A percentile compares a stretch with the other conserved stretches of the same genome.
These are phyloP conservation scores for Notamacropus eugenii DNA, from an alignment of 2,797 vertebrate species.

Conservation along the genomic window DNA sequence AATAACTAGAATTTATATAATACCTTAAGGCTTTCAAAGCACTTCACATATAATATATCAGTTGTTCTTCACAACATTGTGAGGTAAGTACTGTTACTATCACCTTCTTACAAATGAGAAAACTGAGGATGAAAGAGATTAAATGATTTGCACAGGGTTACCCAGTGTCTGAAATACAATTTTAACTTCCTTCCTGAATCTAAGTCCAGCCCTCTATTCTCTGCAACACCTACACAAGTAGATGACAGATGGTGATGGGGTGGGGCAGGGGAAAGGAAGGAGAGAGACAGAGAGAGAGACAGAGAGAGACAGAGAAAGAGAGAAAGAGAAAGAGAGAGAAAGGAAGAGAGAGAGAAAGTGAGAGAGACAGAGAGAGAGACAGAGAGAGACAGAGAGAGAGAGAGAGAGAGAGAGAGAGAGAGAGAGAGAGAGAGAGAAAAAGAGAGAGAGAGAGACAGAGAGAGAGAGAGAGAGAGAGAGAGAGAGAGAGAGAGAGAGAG, in stretches of 20 bases:
- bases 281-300: no score
- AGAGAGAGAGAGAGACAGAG: no score
- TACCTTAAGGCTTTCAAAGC: neutral
- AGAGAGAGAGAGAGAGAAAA: no score
- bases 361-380: no score
- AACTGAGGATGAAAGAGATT: neutral
- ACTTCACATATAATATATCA: neutral
- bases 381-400: no score
- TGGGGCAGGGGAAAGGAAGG: no score
- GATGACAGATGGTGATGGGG: neutral
- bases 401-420: no score
- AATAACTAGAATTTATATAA: neutral
- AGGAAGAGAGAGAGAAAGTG: no score
- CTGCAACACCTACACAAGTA: neutral
- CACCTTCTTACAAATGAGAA: neutral
- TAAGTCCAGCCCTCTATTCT: neutral
- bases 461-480: no score
- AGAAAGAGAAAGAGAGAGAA: no score
- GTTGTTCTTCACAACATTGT: neutral
- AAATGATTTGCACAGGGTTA: neutral
- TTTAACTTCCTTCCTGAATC: neutral
- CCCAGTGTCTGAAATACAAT: neutral
- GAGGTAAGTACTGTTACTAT: neutral
- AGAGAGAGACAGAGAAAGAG: no score
- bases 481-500: no score